Evolutionary conservation across 2,888 invertebrate species (phyloP).

Genomic region (Hesperia comma): DNA sequence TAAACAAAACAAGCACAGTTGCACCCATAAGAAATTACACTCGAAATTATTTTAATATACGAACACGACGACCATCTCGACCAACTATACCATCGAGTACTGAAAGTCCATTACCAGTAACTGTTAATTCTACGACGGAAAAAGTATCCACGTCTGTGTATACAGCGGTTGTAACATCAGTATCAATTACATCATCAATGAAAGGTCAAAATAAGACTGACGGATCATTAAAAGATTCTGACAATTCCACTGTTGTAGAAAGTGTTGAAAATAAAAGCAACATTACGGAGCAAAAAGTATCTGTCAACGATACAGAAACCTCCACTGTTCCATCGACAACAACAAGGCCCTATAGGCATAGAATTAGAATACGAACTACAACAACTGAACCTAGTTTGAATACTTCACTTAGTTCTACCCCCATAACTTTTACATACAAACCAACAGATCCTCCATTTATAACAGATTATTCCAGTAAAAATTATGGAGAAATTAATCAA

Average conservation of each 20-base stretch:
- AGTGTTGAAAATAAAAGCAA: slow-evolving; percentile 49
- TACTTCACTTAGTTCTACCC: slow-evolving; percentile 49
- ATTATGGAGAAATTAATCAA: slow-evolving; percentile 48
- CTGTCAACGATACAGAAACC: slow-evolving; percentile 59
- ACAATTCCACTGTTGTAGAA: slow-evolving; percentile 57
- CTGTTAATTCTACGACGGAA: slow-evolving; percentile 69
- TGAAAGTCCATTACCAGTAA: slow-evolving; percentile 52
- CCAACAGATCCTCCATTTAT: slow-evolving; percentile 63
- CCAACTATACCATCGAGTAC: slow-evolving; percentile 61
- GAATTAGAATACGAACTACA: slow-evolving; percentile 73
- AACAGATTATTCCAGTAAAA: slow-evolving; percentile 56
- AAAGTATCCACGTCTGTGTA: slow-evolving; percentile 78
- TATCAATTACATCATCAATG: slow-evolving; percentile 80
- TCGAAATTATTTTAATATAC: slow-evolving; percentile 67
- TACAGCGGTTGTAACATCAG: slow-evolving; percentile 80
- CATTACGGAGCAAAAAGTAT: slow-evolving; percentile 51
- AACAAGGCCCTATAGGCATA: slow-evolving; percentile 59
- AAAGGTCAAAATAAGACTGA: slow-evolving; percentile 78
- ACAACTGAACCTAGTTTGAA: slow-evolving; percentile 66
- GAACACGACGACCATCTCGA: slow-evolving; percentile 63
- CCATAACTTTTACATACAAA: slow-evolving; percentile 46
- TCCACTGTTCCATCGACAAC: slow-evolving; percentile 47
- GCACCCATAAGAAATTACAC: slow-evolving; percentile 66
- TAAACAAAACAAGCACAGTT: slow-evolving; percentile 56
- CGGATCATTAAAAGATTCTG: slow-evolving; percentile 51